A percentile compares a stretch with the other conserved stretches of the same genome.
These are phyloP conservation scores for Apus apus DNA, from an alignment of 2,113 vertebrate species.

Conservation along the genomic window DNA sequence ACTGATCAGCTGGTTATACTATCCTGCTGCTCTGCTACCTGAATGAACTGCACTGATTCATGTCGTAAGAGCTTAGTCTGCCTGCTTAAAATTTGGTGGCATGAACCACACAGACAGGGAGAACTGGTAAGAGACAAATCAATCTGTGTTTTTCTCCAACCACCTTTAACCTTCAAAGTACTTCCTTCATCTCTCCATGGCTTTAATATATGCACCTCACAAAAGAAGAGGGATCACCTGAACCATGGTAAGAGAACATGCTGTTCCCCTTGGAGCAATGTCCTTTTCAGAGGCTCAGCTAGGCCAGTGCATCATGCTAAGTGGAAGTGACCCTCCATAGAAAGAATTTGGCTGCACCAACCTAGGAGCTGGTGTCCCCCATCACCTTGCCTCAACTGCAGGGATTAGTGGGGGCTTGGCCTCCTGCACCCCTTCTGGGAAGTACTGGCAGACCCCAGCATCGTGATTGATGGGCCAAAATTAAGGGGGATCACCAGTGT, in stretches of 20 bases:
- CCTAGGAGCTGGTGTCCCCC: neutral
- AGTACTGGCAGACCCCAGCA: neutral
- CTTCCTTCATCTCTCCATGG: neutral
- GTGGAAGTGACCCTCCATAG: neutral
- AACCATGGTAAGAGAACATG: accelerated
- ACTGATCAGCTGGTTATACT: neutral
- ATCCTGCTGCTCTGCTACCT: neutral
- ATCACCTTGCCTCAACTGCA: neutral
- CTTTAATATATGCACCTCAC: neutral
- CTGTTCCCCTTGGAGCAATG: neutral
- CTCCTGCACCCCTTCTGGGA: neutral
- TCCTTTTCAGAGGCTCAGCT: neutral
- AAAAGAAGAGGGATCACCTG: neutral
- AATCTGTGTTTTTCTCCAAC: neutral
- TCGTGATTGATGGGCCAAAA: accelerated
- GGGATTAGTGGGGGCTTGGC: neutral
- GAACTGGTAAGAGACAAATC: neutral
- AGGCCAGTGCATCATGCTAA: neutral
- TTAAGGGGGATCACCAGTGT: neutral
- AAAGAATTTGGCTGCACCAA: neutral
- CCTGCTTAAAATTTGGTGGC: neutral
- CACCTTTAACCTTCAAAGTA: neutral
- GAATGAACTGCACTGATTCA: neutral
- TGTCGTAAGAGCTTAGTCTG: neutral
- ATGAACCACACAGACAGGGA: neutral